A percentile compares a stretch with the other conserved stretches of the same genome.
phyloP scores from a whole-genome alignment of 2,113 vertebrate genomes.

The Hyperoodon ampullatus region DNA sequence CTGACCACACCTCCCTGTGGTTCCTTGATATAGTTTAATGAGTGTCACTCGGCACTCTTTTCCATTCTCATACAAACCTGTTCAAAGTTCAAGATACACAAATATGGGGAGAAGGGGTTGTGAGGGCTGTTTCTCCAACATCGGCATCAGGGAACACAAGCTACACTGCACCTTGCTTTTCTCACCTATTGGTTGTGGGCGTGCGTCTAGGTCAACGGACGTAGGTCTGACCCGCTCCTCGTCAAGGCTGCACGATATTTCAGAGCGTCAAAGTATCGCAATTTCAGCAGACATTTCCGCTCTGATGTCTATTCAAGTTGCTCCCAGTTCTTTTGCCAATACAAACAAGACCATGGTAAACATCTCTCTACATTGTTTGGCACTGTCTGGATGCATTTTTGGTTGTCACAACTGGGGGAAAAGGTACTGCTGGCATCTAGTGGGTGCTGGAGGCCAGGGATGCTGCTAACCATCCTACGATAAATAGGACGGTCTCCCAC shows the following conservation, averaged over 20 bases:
- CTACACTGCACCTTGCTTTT: not conserved
- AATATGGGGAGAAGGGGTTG: accelerated
- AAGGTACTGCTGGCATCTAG: not conserved
- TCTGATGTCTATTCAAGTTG: no score
- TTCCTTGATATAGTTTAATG: not conserved
- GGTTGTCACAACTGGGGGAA: not conserved
- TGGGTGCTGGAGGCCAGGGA: not conserved
- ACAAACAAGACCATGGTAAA: not conserved
- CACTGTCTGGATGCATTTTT: not conserved
- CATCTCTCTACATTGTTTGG: no score
- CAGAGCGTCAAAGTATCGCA: not conserved
- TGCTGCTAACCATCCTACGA: not conserved
- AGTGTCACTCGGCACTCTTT: no score
- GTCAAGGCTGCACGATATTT: not conserved
- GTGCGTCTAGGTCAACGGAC: not conserved
- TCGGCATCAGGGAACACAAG: not conserved
- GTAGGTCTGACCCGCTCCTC: no score
- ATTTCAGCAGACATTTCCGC: not conserved
- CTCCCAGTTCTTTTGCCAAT: not conserved
- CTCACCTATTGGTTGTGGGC: no score
- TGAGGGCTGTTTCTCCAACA: not conserved
- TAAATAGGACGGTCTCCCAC: not conserved
- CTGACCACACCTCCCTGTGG: not conserved
- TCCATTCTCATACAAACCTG: not conserved
- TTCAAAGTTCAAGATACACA: not conserved